Percentiles rank a stretch among this genome's conserved stretches.
These are phyloP conservation scores for Antennarius striatus DNA, from an alignment of 2,113 vertebrate species.

Conservation along the genomic window DNA sequence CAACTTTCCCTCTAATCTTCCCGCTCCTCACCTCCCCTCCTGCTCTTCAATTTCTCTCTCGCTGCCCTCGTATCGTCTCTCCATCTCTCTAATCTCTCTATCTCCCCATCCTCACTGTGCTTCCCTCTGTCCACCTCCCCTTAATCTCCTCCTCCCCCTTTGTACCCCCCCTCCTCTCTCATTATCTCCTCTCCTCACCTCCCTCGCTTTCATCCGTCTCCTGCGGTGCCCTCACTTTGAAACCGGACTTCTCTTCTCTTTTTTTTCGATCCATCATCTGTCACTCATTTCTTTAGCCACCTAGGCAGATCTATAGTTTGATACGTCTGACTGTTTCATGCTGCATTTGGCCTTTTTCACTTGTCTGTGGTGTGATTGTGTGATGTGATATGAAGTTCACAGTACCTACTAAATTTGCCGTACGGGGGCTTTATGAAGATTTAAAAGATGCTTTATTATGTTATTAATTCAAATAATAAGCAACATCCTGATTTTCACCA, in stretches of 20 bases:
- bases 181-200: constrained; percentile 62
- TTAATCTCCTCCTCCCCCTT: constrained; percentile 62
- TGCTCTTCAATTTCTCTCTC: constrained; percentile 59
- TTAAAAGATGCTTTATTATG: no score
- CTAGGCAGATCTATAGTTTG: constrained; percentile 54
- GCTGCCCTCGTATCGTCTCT: constrained; percentile 48
- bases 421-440: no score
- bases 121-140: constrained; percentile 59
- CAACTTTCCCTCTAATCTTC: constrained; percentile 10
- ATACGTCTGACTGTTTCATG: constrained; percentile 35
- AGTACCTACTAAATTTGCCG: no score
- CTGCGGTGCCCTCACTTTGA: constrained; percentile 62
- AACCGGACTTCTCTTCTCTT: constrained; percentile 30
- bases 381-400: background rate
- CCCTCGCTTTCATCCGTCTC: constrained; percentile 61
- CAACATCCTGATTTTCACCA: no score
- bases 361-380: constrained; percentile 17
- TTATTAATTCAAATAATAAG: no score
- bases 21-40: constrained; percentile 27
- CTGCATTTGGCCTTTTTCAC: constrained; percentile 35
- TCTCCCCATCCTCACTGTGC: constrained; percentile 56
- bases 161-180: constrained; percentile 52
- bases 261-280: constrained; percentile 43
- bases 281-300: constrained; percentile 77
- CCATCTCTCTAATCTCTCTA: constrained; percentile 66